These are phyloP conservation scores for Rhabdomys pumilio DNA, from an alignment of 2,797 vertebrate genomes.

Conservation along the genomic window DNA sequence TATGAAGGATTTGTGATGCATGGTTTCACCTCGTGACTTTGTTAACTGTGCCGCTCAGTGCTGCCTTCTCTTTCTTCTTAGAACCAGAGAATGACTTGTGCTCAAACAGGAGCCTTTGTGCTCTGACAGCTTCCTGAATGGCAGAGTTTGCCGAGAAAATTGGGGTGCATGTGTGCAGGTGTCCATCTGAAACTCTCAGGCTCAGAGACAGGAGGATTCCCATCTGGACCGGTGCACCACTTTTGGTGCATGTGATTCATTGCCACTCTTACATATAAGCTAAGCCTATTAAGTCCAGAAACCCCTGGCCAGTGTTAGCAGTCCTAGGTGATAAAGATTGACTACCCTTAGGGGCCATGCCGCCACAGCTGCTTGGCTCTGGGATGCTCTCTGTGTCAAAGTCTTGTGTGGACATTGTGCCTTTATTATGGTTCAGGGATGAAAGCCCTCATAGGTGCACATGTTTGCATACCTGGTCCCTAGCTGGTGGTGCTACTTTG, in stretches of 20 bases:
- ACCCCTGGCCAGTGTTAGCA: neutral
- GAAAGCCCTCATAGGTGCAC: neutral
- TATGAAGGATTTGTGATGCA: neutral
- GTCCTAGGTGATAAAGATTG: neutral
- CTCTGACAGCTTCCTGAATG: neutral
- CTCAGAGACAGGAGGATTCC: neutral
- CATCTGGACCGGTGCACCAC: slow-evolving; percentile 1
- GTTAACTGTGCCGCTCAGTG: neutral
- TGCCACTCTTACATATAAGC: slow-evolving; percentile 18
- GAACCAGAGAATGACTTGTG: neutral
- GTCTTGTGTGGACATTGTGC: neutral
- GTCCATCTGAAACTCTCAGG: neutral
- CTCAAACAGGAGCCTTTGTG: neutral
- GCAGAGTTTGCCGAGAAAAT: neutral
- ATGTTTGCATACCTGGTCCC: neutral
- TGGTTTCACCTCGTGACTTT: slow-evolving; percentile 27
- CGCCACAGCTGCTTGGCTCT: neutral
- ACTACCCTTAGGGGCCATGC: neutral
- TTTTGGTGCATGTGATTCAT: neutral
- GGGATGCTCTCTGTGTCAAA: neutral
- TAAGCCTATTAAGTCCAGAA: neutral
- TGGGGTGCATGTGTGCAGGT: slow-evolving; percentile 15
- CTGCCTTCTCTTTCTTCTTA: neutral
- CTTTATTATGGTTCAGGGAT: neutral
- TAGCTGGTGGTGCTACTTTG: neutral